phyloP scores from a whole-genome alignment of 2,113 vertebrate species.

The Puma concolor region DNA sequence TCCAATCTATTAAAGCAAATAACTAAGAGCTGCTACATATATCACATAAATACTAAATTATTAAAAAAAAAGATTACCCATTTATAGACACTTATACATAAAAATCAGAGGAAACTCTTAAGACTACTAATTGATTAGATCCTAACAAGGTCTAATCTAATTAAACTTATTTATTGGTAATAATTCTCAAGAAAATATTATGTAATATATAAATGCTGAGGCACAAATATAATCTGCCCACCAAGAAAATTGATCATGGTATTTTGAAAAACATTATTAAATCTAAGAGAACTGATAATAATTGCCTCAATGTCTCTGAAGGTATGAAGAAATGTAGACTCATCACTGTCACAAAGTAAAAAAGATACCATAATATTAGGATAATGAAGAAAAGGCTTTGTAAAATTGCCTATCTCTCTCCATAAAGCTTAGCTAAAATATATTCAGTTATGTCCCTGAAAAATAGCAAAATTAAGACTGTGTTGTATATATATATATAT shows the following conservation, averaged over 20 bases:
- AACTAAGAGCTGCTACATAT: neutral
- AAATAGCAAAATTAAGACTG: constrained; percentile 1
- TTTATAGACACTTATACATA: neutral
- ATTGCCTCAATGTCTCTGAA: neutral
- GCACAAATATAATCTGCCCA: neutral
- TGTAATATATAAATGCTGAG: neutral
- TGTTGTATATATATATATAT: neutral
- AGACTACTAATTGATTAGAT: neutral
- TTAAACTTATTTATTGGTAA: constrained; percentile 40
- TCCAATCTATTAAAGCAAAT: neutral
- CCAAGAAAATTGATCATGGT: neutral
- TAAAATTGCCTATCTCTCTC: neutral
- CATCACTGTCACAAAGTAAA: neutral
- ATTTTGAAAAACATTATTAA: constrained; percentile 42
- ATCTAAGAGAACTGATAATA: neutral
- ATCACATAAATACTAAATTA: constrained; percentile 19
- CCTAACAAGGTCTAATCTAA: neutral
- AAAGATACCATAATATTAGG: neutral
- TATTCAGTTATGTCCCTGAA: neutral
- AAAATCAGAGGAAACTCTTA: neutral
- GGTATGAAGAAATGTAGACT: neutral
- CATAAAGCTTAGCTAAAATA: constrained; percentile 1
- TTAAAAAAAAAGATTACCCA: neutral
- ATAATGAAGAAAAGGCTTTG: neutral
- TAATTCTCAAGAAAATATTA: constrained; percentile 15